Percentiles rank a stretch among this genome's conserved stretches.
These are phyloP conservation scores for Hystrix cristata DNA, from an alignment of 2,113 vertebrate species.

Conservation along the genomic window DNA sequence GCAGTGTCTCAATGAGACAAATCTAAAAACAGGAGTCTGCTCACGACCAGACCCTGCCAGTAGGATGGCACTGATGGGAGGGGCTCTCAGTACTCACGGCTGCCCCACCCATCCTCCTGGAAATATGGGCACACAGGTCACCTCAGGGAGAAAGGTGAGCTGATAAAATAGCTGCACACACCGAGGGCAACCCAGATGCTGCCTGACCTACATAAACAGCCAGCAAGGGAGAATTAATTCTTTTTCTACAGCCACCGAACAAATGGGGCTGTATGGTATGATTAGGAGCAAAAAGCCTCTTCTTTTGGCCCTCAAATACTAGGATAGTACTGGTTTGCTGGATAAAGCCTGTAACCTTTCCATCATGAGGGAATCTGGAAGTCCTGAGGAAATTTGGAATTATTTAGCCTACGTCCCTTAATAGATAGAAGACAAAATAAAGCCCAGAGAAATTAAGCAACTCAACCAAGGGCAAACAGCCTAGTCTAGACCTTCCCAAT, in stretches of 20 bases:
- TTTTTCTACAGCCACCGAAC: not conserved
- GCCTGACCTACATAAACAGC: not conserved
- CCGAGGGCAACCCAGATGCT: not conserved
- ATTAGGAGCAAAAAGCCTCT: not conserved
- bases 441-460: not conserved
- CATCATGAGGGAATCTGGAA: not conserved
- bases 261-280: fast-evolving
- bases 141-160: not conserved
- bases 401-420: not conserved
- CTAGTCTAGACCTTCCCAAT: not conserved
- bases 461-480: not conserved
- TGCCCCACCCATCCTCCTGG: not conserved
- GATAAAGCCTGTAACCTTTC: not conserved
- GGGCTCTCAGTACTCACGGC: not conserved
- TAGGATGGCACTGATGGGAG: not conserved
- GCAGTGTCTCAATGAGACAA: not conserved
- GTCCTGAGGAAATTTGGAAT: not conserved
- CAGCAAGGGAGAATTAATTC: fast-evolving
- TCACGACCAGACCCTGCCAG: not conserved
- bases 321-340: not conserved
- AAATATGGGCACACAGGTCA: not conserved
- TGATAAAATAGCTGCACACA: not conserved
- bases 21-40: not conserved
- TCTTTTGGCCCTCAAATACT: not conserved
- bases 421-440: not conserved